These are phyloP conservation scores for Tipula unca DNA, from an alignment of 2,888 invertebrate species.

Conservation along the genomic window DNA sequence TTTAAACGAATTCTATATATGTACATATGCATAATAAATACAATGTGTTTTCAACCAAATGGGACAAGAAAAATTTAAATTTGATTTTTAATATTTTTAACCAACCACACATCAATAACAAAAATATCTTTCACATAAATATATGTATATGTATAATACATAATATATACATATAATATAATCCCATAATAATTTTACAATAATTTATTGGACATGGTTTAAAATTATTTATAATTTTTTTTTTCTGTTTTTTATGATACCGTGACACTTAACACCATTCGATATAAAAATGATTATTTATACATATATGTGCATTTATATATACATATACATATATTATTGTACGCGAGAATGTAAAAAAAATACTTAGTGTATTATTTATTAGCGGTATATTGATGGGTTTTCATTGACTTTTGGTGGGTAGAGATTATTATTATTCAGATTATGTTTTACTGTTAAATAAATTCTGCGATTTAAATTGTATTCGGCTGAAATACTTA, in stretches of 20 bases:
- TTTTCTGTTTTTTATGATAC: background rate
- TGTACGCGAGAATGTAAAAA: background rate
- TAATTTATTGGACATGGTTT: slow-evolving; percentile 17
- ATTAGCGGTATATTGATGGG: background rate
- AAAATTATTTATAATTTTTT: slow-evolving; percentile 8
- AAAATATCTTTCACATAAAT: background rate
- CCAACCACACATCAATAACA: background rate
- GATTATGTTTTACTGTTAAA: background rate
- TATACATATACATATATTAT: background rate
- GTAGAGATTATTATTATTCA: background rate
- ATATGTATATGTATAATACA: background rate
- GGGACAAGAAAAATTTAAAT: background rate
- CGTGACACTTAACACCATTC: slow-evolving; percentile 15
- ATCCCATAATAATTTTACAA: slow-evolving; percentile 4
- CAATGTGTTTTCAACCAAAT: background rate
- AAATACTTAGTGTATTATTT: background rate
- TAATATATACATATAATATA: background rate
- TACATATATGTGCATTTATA: background rate
- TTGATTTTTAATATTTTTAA: background rate
- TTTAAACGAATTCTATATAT: too few species aligned
- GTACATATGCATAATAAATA: background rate
- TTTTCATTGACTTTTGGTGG: background rate
- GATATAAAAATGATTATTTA: slow-evolving; percentile 1
- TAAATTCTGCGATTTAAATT: background rate
- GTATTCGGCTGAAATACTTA: background rate